Evolutionary conservation across 2,797 vertebrate genomes (phyloP).

Genomic region (Macropodus opercularis): DNA sequence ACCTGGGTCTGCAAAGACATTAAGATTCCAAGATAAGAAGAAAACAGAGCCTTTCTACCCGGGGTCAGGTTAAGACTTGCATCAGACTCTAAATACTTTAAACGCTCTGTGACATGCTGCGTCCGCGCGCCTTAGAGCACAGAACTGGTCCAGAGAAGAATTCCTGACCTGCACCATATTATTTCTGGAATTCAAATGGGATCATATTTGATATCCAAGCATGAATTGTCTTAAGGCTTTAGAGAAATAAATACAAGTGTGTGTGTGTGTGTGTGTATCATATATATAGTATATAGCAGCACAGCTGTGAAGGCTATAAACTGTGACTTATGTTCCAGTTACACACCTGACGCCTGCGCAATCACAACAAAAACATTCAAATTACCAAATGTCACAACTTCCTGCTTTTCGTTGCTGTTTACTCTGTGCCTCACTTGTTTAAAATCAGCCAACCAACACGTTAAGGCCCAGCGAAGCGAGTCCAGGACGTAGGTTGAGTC

Average conservation of each 20-base stretch:
- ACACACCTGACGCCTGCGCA: background rate
- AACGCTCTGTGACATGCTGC: constrained; percentile 46
- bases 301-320: background rate
- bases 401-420: background rate
- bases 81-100: constrained; percentile 53
- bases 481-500: background rate
- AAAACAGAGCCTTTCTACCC: constrained; percentile 13
- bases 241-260: too few relatives aligned
- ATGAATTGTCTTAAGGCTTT: background rate
- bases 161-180: constrained; percentile 3
- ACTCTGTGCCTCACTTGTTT: background rate
- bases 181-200: background rate
- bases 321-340: background rate
- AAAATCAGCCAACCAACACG: background rate
- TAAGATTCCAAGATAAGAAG: constrained; percentile 60
- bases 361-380: background rate
- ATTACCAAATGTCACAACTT: background rate
- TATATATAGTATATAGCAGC: too few relatives aligned
- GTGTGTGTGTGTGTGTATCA: too few relatives aligned
- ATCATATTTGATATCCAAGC: background rate
- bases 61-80: constrained; percentile 74
- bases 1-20: constrained; percentile 56
- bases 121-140: constrained; percentile 10
- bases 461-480: background rate
- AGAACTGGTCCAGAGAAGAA: constrained; percentile 21